These are phyloP conservation scores for Sussaba pulchella DNA, from an alignment of 2,888 invertebrate genomes.

Conservation along the genomic window DNA sequence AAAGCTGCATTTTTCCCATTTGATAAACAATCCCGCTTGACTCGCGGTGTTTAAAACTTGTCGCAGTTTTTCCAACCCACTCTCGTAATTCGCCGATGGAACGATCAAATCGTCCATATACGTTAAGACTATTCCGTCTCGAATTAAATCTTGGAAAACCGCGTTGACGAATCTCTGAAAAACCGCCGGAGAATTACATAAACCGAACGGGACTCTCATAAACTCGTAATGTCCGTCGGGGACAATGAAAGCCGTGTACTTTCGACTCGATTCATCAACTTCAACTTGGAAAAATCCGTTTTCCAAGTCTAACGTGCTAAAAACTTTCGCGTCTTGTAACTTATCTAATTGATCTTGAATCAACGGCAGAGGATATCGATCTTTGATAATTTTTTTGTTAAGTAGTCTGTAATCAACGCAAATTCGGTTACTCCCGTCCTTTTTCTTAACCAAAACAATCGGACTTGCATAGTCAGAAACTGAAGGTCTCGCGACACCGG, in stretches of 20 bases:
- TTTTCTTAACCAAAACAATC: slow-evolving; percentile 71
- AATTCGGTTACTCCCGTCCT: slow-evolving; percentile 67
- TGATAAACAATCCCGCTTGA: slow-evolving; percentile 35
- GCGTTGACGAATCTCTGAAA: slow-evolving; percentile 64
- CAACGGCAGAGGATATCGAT: slow-evolving; percentile 62
- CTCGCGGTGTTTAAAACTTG: slow-evolving; percentile 31
- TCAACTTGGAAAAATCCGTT: slow-evolving; percentile 73
- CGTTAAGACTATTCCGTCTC: slow-evolving; percentile 9
- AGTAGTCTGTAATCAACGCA: slow-evolving; percentile 81
- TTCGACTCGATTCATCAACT: slow-evolving; percentile 64
- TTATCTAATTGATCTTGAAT: slow-evolving; percentile 56
- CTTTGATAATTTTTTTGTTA: slow-evolving; percentile 76
- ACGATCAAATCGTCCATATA: slow-evolving; percentile 58
- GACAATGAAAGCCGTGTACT: slow-evolving; percentile 71
- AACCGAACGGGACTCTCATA: slow-evolving; percentile 68
- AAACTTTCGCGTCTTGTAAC: slow-evolving; percentile 52
- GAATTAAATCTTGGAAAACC: slow-evolving; percentile 63
- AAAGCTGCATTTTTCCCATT: slow-evolving; percentile 51
- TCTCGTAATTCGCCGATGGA: slow-evolving; percentile 27
- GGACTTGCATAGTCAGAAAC: slow-evolving; percentile 68
- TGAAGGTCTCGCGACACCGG: slow-evolving; percentile 69
- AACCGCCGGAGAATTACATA: slow-evolving; percentile 68
- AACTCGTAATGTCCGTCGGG: slow-evolving; percentile 71
- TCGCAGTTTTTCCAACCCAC: slow-evolving; percentile 26
- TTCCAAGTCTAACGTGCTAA: slow-evolving; percentile 67